Conservation (phyloP, 2,113 vertebrate genomes). For the Strigops habroptila region DNA sequence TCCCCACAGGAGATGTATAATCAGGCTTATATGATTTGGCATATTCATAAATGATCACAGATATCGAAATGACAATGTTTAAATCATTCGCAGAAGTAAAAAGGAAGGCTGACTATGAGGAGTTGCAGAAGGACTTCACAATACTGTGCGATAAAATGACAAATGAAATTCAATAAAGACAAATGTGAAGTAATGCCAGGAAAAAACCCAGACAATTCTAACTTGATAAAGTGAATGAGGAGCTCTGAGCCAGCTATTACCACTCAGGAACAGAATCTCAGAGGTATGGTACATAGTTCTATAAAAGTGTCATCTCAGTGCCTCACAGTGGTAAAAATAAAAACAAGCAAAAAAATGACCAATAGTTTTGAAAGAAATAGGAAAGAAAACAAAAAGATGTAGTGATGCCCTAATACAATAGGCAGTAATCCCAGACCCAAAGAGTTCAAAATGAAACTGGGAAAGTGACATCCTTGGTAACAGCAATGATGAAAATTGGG, state of each 20-base stretch:
- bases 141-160: background rate
- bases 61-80: background rate
- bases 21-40: background rate
- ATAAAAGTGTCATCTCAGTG: background rate
- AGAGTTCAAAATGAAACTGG: background rate
- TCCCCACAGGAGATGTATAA: background rate
- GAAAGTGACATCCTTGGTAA: background rate
- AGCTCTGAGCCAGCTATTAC: background rate
- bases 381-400: background rate
- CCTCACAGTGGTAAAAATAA: background rate
- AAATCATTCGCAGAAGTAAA: background rate
- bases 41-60: background rate
- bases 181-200: background rate
- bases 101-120: background rate
- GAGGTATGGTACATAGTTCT: background rate
- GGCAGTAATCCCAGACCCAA: background rate
- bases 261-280: background rate
- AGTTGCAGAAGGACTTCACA: background rate
- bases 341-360: background rate
- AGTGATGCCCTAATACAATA: background rate
- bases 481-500: background rate
- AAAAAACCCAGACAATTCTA: background rate
- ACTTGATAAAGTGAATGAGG: background rate
- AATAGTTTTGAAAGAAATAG: background rate
- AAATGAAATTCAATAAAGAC: constrained; percentile 6